A percentile compares a stretch with the other conserved stretches of the same genome.
phyloP scores from a whole-genome alignment of 2,113 vertebrate genomes.

The Gasterosteus nipponicus region DNA sequence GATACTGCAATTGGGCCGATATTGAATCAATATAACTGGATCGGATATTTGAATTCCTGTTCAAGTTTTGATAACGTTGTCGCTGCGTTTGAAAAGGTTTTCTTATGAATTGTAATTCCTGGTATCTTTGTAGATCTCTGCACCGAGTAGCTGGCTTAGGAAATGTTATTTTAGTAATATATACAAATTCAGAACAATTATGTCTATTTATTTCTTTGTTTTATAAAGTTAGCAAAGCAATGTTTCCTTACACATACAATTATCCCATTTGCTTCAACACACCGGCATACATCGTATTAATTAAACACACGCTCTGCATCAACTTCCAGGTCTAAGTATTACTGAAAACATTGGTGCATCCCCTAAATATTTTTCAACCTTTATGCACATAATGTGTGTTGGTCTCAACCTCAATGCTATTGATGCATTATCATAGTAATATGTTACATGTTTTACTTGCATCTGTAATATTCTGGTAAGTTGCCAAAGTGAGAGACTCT shows the following conservation, averaged over 20 bases:
- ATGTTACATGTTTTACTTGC: conserved; percentile 26
- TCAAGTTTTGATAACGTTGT: not conserved
- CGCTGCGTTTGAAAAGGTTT: not conserved
- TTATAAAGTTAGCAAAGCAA: not conserved
- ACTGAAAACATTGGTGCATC: conserved; percentile 2
- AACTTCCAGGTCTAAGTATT: not conserved
- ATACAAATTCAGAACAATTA: not conserved
- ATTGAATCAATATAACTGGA: not conserved
- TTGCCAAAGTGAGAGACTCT: conserved; percentile 25
- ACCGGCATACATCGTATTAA: not conserved
- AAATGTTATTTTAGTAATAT: not conserved
- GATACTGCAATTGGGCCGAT: not conserved
- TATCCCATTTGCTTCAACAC: not conserved
- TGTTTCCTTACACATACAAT: not conserved
- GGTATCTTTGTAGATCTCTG: not conserved
- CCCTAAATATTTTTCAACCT: conserved; percentile 21
- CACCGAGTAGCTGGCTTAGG: not conserved
- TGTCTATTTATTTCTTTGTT: not conserved
- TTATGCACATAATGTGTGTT: conserved; percentile 53
- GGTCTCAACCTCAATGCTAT: conserved; percentile 23
- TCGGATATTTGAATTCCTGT: not conserved
- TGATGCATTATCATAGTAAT: conserved; percentile 24
- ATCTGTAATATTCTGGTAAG: conserved; percentile 10
- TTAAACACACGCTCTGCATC: not conserved
- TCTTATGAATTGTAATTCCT: not conserved